These are phyloP conservation scores for Barbus barbus DNA, from an alignment of 2,113 vertebrate species.

Conservation along the genomic window DNA sequence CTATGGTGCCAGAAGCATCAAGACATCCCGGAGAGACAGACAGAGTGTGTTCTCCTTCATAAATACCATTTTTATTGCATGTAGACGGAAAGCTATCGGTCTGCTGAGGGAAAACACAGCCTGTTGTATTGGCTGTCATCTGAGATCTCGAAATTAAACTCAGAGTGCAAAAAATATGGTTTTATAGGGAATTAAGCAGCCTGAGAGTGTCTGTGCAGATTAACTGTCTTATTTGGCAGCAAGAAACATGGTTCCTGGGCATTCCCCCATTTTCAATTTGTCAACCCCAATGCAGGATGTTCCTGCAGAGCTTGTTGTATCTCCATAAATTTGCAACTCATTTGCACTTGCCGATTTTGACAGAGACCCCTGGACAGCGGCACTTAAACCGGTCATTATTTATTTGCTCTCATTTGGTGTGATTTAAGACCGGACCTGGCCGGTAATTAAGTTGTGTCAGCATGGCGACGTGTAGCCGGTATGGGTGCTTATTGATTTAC, in stretches of 20 bases:
- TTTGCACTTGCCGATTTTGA: slow-evolving; percentile 67
- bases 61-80: slow-evolving; percentile 56
- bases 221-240: slow-evolving; percentile 64
- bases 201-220: slow-evolving; percentile 61
- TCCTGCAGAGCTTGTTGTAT: slow-evolving; percentile 59
- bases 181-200: slow-evolving; percentile 63
- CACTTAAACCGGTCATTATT: slow-evolving; percentile 72
- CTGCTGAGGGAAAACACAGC: slow-evolving; percentile 57
- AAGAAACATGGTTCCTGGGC: slow-evolving; percentile 62
- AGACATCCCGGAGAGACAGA: slow-evolving; percentile 1
- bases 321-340: slow-evolving; percentile 72
- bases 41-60: slow-evolving; percentile 12
- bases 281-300: slow-evolving; percentile 59
- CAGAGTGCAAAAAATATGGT: slow-evolving; percentile 52
- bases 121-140: slow-evolving; percentile 60
- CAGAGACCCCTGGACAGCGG: slow-evolving; percentile 54
- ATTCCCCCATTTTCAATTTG: slow-evolving; percentile 62
- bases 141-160: slow-evolving; percentile 59
- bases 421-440: slow-evolving; percentile 67
- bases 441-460: slow-evolving; percentile 77
- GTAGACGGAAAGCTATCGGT: slow-evolving; percentile 56
- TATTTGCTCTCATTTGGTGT: slow-evolving; percentile 72
- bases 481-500: slow-evolving; percentile 72
- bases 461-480: slow-evolving; percentile 56
- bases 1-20: slow-evolving; percentile 14